These are phyloP conservation scores for Eumeta japonica DNA, from an alignment of 1,140 invertebrate species.

Conservation along the genomic window DNA sequence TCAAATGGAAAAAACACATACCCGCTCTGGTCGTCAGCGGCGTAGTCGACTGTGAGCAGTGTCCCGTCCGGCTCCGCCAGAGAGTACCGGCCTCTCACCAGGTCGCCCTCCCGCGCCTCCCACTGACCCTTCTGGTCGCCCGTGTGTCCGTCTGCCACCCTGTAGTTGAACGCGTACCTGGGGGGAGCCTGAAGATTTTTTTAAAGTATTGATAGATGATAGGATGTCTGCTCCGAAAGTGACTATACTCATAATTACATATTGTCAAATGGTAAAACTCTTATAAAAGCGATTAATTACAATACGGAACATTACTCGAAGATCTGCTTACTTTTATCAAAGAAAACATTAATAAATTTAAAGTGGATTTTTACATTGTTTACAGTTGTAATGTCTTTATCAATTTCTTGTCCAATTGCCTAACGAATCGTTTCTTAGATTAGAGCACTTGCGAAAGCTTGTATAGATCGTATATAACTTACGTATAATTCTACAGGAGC, in stretches of 20 bases:
- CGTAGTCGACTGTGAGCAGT: constrained; percentile 58
- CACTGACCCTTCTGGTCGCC: constrained; percentile 64
- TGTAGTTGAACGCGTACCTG: constrained; percentile 64
- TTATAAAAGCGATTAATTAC: too few species aligned
- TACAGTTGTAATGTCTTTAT: too few species aligned
- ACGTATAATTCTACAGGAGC: background rate
- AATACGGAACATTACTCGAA: background rate
- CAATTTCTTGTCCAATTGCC: too few species aligned
- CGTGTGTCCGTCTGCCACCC: constrained; percentile 62
- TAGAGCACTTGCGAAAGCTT: too few species aligned
- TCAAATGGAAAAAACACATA: constrained; percentile 8
- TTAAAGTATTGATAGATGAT: too few species aligned
- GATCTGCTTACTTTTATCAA: too few species aligned
- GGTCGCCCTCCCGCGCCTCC: constrained; percentile 60
- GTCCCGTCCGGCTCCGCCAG: constrained; percentile 62
- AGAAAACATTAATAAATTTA: too few species aligned
- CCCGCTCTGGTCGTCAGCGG: constrained; percentile 53
- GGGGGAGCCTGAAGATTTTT: constrained; percentile 27
- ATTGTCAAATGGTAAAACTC: too few species aligned
- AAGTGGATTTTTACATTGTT: too few species aligned
- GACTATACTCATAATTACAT: too few species aligned
- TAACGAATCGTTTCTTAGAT: too few species aligned
- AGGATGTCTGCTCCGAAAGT: too few species aligned
- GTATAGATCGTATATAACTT: background rate
- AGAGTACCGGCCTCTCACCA: constrained; percentile 59